These are phyloP conservation scores for Kryptolebias ocellatus DNA, from an alignment of 2,797 vertebrate species.

Conservation along the genomic window DNA sequence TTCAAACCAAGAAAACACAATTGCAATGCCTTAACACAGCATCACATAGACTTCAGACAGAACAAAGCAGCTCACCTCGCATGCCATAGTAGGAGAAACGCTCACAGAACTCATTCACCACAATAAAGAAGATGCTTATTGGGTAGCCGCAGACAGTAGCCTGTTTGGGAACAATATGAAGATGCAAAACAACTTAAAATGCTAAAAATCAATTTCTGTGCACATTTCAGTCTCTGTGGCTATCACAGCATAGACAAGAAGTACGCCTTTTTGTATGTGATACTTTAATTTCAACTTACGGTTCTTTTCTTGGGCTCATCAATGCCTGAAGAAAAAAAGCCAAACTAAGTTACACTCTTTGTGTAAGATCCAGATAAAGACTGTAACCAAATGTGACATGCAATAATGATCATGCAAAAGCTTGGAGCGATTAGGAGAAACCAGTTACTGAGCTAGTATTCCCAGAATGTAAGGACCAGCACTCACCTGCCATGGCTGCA, in stretches of 20 bases:
- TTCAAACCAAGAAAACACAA: background rate
- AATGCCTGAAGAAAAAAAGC: constrained; percentile 53
- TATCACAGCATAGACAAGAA: no score
- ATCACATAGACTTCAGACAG: background rate
- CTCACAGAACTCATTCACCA: constrained; percentile 95
- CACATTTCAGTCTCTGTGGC: no score
- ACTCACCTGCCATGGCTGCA: constrained; percentile 80
- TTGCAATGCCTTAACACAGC: background rate
- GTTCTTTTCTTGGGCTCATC: constrained; percentile 36
- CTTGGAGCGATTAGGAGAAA: background rate
- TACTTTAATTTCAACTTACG: constrained; percentile 49
- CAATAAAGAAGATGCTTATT: constrained; percentile 92
- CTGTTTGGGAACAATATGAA: constrained; percentile 21
- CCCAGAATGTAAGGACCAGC: background rate
- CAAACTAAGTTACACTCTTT: background rate
- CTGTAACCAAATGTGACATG: background rate
- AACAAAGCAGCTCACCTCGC: constrained; percentile 81
- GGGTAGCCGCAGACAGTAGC: constrained; percentile 81
- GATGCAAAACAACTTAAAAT: background rate
- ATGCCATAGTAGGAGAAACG: constrained; percentile 98
- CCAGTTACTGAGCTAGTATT: background rate
- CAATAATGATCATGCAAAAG: background rate
- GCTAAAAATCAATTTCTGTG: background rate
- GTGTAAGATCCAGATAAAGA: background rate
- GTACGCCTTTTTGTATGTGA: background rate